Evolutionary conservation across 2,888 invertebrate genomes (phyloP), one percentile per base, ranked within the genome.

Genomic region (Rhamnusium bicolor): DNA sequence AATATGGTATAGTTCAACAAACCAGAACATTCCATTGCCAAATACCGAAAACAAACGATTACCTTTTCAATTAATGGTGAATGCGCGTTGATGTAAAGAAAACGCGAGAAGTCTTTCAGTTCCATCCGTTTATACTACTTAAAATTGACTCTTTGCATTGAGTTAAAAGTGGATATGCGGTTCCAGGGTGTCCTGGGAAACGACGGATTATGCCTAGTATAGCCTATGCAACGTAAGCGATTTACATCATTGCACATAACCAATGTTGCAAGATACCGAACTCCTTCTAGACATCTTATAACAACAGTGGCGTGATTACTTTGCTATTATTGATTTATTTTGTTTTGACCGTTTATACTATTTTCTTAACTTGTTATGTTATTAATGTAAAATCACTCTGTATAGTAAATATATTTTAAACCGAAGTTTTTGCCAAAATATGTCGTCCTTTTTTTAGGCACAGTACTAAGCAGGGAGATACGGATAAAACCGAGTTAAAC

Each of bases 211-310:
- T 32, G 32, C 32, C 65, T 62, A 62, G 54, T n/a, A 70, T 46
- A 58, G 56, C 70, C 49, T 54, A 40, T 70, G 47, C 73, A 70
- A 67, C 71, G 73, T 63, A 70, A 73, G 71, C 73, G 73, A 62
- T 73, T 70, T 69, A 72, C 49, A 69, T 73, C 70, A 67, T 56
- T 71, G 49, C 67, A 73, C 66, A 73, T 62, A 71, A 71, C 49
- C 14, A 49, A 73, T 56, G 40, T 73, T 70, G 56, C 58, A 67
- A 73, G 73, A 56, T 69, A 16, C 46, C n/a, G n/a, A n/a, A n/a
- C n/a, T 29, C 53, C 60, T 73, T 65, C 60, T 69, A 73, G 73
- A 69, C 69, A 73, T 65, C 46, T 58, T 65, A 46, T 73, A 73
- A 73, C 54, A 19, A 29, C 65, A 32, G 32, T 32, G 32, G 32